These are phyloP conservation scores for Centropristis striata DNA, from an alignment of 2,113 vertebrate genomes.

Conservation along the genomic window DNA sequence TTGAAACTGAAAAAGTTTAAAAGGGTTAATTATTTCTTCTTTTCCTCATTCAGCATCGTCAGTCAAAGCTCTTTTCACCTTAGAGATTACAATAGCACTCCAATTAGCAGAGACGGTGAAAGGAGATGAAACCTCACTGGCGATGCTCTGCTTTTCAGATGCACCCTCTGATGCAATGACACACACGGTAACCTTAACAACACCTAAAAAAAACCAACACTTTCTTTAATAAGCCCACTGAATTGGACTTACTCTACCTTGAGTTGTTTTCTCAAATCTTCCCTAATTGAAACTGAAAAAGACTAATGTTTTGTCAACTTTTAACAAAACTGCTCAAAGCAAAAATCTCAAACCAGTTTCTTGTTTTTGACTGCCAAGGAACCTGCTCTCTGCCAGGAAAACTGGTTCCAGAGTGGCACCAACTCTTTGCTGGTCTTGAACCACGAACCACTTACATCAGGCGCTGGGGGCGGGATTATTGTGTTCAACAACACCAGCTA, in stretches of 20 bases:
- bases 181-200: neutral
- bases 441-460: too few species aligned
- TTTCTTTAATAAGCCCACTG: neutral
- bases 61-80: neutral
- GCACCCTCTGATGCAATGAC: neutral
- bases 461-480: too few species aligned
- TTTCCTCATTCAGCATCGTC: neutral
- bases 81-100: neutral
- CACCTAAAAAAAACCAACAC: neutral
- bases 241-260: too few species aligned
- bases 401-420: too few species aligned
- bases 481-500: too few species aligned
- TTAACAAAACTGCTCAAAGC: neutral
- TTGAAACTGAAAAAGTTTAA: neutral
- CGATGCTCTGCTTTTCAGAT: neutral
- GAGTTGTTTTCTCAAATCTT: neutral
- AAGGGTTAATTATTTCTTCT: neutral
- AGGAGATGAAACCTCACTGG: neutral
- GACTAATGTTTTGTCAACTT: neutral
- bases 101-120: neutral
- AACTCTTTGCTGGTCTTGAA: too few species aligned
- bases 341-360: too few species aligned
- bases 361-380: too few species aligned
- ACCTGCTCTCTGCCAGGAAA: too few species aligned
- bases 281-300: too few species aligned